Evolutionary conservation across 1,140 invertebrate genomes (phyloP), one percentile per base, ranked within the genome.

Genomic region (Lineus longissimus): DNA sequence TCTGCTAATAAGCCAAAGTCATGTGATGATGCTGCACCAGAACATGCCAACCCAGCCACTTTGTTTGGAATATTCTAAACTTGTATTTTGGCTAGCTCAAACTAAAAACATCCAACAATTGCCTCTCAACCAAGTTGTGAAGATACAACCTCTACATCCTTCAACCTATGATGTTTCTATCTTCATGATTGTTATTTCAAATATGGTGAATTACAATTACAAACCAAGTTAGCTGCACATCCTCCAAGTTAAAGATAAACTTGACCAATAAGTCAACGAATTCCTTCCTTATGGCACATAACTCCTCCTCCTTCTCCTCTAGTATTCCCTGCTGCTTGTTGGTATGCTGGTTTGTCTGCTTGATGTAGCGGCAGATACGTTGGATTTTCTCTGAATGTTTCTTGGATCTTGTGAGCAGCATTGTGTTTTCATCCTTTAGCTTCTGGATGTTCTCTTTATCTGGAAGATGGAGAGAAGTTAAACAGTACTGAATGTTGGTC

Each of bases 161-260:
- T n/a, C n/a, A n/a, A n/a, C n/a, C n/a, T n/a, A n/a, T n/a, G n/a
- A n/a, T n/a, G n/a, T n/a, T n/a, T n/a, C n/a, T n/a, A n/a, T n/a
- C n/a, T n/a, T n/a, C n/a, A n/a, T n/a, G n/a, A n/a, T n/a, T n/a
- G n/a, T n/a, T n/a, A n/a, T n/a, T n/a, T n/a, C n/a, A n/a, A n/a
- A n/a, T n/a, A n/a, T n/a, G 7, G 6, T 29, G 17, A 23, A n/a
- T 61, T 41, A n/a, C 11, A 1, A 55, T 25, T 19, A 61, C 15
- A 22, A 7, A 70, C 71, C 65, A 70, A n/a, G 63, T 77, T 36
- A 83, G 84, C 69, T 86, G 80, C 57, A 88, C 83, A 73, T 85
- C 81, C 41, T 82, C 80, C 65, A 92, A 87, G 13, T 89, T 89
- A 81, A 93, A 92, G 72, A 93, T 90, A 78, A 88, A 90, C 68